phyloP scores from a whole-genome alignment of 2,113 vertebrate genomes.

The Butorides virescens region DNA sequence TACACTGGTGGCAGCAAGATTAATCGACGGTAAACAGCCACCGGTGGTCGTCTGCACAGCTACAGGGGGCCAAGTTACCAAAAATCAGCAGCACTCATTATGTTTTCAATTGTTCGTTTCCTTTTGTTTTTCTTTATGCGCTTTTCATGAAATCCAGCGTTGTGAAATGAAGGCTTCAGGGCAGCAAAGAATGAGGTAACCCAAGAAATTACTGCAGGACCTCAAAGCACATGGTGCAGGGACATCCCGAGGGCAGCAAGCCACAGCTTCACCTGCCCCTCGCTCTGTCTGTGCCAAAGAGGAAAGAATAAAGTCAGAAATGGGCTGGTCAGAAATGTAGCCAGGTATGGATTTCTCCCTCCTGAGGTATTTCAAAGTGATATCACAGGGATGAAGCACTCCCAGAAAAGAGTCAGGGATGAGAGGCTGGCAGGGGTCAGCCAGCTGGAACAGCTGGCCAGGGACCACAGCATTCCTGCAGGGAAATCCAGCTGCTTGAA shows the following conservation, averaged over 20 bases:
- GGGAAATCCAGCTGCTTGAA: background rate
- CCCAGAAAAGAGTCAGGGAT: background rate
- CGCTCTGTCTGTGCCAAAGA: rapidly evolving
- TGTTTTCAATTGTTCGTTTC: background rate
- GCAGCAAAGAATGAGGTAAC: background rate
- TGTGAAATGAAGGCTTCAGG: background rate
- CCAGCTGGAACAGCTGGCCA: conserved; percentile 11
- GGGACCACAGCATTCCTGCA: background rate
- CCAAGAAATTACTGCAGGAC: background rate
- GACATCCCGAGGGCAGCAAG: background rate
- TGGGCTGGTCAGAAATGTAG: background rate
- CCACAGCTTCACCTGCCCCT: background rate
- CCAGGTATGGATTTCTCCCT: background rate
- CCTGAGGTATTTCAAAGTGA: background rate
- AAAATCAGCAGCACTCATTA: background rate
- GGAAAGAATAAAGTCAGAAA: background rate
- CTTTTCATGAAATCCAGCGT: background rate
- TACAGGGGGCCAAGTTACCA: background rate
- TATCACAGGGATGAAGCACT: background rate
- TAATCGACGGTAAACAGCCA: background rate
- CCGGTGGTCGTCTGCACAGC: background rate
- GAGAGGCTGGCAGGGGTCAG: background rate
- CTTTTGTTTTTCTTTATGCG: background rate
- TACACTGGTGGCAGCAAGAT: background rate
- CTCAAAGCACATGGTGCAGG: rapidly evolving